A percentile compares a stretch with the other conserved stretches of the same genome.
Evolutionary conservation across 2,888 invertebrate species (phyloP).

Genomic region (Rotaria socialis): DNA sequence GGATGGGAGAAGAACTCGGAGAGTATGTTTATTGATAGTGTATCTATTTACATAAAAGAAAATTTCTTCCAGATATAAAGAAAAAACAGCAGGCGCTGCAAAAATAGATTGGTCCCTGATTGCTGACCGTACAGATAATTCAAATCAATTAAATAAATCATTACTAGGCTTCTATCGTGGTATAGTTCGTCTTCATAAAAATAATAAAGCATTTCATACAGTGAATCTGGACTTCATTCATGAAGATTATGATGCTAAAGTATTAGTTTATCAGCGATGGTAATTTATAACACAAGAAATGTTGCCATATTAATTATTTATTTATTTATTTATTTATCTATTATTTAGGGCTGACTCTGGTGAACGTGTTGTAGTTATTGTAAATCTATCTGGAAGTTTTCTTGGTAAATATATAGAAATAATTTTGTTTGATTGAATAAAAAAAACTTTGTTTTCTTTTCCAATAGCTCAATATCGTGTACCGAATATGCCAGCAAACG

Average conservation of each 20-base stretch:
- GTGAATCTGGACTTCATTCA: not conserved
- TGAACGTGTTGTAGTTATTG: conserved; percentile 28
- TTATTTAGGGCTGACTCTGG: not conserved
- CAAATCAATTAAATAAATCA: not conserved
- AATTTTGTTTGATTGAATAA: not conserved
- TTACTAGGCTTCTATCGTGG: conserved; percentile 15
- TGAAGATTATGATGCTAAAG: not conserved
- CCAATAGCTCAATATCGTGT: not conserved
- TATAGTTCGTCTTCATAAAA: not conserved
- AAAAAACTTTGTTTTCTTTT: not conserved
- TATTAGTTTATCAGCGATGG: conserved; percentile 24
- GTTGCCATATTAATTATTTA: no score
- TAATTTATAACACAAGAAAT: not conserved
- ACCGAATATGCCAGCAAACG: conserved; percentile 7
- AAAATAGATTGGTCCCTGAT: conserved; percentile 30
- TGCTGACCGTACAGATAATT: conserved; percentile 8
- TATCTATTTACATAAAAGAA: not conserved
- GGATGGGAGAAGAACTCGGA: conserved; percentile 36
- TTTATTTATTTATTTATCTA: not conserved
- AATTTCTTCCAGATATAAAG: not conserved
- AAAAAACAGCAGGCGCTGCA: not conserved
- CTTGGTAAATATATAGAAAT: not conserved
- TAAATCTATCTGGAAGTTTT: not conserved
- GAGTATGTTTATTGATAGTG: not conserved
- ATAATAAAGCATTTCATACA: conserved; percentile 18